Evolutionary conservation across 1,140 invertebrate species (phyloP).

Genomic region (Drosophila nebulosa): DNA sequence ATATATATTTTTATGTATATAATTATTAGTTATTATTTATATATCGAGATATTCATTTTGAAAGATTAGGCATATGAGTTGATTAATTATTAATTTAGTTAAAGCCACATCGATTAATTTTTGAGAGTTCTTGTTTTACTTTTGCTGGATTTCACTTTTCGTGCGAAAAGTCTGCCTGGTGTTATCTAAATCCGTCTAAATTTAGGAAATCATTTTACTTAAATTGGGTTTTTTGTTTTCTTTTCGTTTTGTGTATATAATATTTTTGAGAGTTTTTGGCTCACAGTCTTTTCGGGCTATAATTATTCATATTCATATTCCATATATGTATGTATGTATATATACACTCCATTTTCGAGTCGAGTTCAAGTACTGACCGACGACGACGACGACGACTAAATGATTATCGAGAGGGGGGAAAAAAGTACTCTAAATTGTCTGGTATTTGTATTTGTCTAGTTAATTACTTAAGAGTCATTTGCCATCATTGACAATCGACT

Average conservation of each 20-base stretch:
- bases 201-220: conserved; percentile 7
- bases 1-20: neutral
- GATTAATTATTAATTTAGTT: conserved; percentile 60
- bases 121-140: conserved; percentile 38
- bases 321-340: no score
- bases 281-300: conserved; percentile 79
- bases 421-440: conserved; percentile 47
- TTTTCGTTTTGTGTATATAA: conserved; percentile 58
- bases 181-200: conserved; percentile 18
- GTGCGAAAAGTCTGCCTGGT: conserved; percentile 34
- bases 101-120: conserved; percentile 79
- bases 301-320: conserved; percentile 39
- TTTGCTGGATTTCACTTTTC: conserved; percentile 29
- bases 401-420: conserved; percentile 63
- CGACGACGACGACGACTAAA: no score
- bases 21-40: conserved; percentile 12
- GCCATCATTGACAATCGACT: neutral
- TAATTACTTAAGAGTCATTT: conserved; percentile 29
- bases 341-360: conserved; percentile 40
- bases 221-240: conserved; percentile 20
- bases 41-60: conserved; percentile 31
- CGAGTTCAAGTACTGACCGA: conserved; percentile 36
- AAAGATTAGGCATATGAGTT: conserved; percentile 45
- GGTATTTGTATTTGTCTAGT: conserved; percentile 63
- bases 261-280: conserved; percentile 79